Conservation (phyloP, 2,888 invertebrate species). For the Drosophila merina region DNA sequence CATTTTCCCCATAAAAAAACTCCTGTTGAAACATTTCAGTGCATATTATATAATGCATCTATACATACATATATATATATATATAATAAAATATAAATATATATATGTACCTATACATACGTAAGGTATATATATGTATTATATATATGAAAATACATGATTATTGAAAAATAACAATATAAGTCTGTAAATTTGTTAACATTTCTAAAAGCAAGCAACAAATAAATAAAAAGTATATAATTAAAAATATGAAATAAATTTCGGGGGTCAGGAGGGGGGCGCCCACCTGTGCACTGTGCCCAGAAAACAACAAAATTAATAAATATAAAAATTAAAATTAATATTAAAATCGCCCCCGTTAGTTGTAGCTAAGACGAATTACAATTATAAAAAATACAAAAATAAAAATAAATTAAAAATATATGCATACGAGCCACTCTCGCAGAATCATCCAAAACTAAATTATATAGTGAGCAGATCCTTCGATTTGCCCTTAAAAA, state of each 20-base stretch:
- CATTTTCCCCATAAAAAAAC: conserved; percentile 4
- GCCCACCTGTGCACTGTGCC: conserved; percentile 1
- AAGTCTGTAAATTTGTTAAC: conserved; percentile 81
- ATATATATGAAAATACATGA: conserved; percentile 21
- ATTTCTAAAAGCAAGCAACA: conserved; percentile 52
- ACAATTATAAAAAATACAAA: conserved; percentile 57
- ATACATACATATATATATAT: conserved; percentile 18
- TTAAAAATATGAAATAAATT: not conserved
- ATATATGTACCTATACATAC: conserved; percentile 20
- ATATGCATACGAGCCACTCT: conserved; percentile 21
- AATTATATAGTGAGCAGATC: conserved; percentile 55
- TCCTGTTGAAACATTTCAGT: conserved; percentile 45
- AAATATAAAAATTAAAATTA: conserved; percentile 13
- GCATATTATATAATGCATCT: conserved; percentile 50
- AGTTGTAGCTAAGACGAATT: conserved; percentile 68
- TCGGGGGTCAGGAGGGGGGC: not conserved
- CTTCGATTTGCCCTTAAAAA: conserved; percentile 6
- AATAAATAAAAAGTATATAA: not conserved
- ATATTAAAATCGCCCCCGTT: conserved; percentile 51
- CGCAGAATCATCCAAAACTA: conserved; percentile 39
- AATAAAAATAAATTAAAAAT: conserved; percentile 17
- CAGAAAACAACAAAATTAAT: not conserved
- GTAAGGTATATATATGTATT: conserved; percentile 20
- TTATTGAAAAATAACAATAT: conserved; percentile 65
- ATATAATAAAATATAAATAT: conserved; percentile 17